These are phyloP conservation scores for Poeciliopsis paucimaculata DNA, from an alignment of 2,797 vertebrate species.

Conservation along the genomic window DNA sequence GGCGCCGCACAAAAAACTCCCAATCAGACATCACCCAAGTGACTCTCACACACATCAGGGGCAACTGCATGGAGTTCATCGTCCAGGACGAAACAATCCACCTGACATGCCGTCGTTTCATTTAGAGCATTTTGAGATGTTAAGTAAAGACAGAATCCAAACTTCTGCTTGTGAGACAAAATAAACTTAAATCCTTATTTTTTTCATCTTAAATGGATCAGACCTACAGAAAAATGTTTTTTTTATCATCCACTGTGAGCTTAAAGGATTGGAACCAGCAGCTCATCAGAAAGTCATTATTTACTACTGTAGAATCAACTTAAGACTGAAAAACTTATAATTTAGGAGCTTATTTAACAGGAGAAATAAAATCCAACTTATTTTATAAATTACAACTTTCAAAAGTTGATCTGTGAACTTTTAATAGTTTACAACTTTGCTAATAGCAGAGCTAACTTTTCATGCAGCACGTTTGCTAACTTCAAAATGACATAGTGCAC, in stretches of 20 bases:
- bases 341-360: background rate
- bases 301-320: background rate
- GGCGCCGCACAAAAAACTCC: constrained; percentile 50
- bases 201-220: background rate
- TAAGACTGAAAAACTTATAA: background rate
- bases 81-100: background rate
- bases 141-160: constrained; percentile 7
- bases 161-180: constrained; percentile 4
- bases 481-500: background rate
- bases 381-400: background rate
- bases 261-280: background rate
- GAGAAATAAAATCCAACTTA: background rate
- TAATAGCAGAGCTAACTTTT: background rate
- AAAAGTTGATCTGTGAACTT: background rate
- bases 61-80: constrained; percentile 8
- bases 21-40: constrained; percentile 52
- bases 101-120: background rate
- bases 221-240: background rate
- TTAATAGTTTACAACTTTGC: background rate
- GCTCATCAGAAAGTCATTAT: background rate
- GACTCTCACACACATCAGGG: background rate
- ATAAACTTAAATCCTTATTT: background rate
- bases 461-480: background rate
- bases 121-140: constrained; percentile 48
- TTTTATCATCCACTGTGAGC: background rate